Conservation (phyloP, 2,797 vertebrate genomes). For the Sebastolobus alascanus region DNA sequence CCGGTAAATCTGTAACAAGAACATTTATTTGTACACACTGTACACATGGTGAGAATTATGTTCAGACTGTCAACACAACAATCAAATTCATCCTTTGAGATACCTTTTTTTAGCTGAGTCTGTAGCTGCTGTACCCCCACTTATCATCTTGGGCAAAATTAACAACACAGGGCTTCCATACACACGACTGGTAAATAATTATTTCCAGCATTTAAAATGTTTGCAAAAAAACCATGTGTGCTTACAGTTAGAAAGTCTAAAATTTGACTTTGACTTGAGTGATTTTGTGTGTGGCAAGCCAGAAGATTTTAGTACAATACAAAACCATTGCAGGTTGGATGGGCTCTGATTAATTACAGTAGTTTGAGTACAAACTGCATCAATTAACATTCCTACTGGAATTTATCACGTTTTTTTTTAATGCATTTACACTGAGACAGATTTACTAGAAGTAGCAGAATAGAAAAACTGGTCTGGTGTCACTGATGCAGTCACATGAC, state of each 20-base stretch:
- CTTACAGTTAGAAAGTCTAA: background rate
- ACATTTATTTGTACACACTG: slow-evolving; percentile 62
- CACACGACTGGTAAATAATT: background rate
- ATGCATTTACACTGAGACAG: slow-evolving; percentile 3
- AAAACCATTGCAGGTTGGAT: background rate
- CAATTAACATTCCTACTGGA: slow-evolving; percentile 26
- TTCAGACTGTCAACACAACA: slow-evolving; percentile 2
- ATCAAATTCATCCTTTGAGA: background rate
- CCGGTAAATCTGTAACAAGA: slow-evolving; percentile 35
- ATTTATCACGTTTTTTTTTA: slow-evolving; percentile 12
- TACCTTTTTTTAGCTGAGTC: background rate
- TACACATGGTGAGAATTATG: slow-evolving; percentile 16
- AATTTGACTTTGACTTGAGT: background rate
- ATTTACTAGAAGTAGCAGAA: slow-evolving; percentile 4
- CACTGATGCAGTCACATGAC: slow-evolving; percentile 46
- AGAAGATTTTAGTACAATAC: background rate
- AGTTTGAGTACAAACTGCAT: slow-evolving; percentile 4
- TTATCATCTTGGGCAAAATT: background rate
- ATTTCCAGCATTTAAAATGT: background rate
- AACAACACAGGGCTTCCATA: background rate
- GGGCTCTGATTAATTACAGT: background rate
- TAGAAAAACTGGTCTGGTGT: slow-evolving; percentile 16
- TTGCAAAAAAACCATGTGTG: background rate
- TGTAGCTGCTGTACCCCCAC: background rate
- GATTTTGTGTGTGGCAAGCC: background rate